A percentile compares a stretch with the other conserved stretches of the same genome.
Conservation (phyloP, 2,888 invertebrate genomes). For the Melanargia galathea region DNA sequence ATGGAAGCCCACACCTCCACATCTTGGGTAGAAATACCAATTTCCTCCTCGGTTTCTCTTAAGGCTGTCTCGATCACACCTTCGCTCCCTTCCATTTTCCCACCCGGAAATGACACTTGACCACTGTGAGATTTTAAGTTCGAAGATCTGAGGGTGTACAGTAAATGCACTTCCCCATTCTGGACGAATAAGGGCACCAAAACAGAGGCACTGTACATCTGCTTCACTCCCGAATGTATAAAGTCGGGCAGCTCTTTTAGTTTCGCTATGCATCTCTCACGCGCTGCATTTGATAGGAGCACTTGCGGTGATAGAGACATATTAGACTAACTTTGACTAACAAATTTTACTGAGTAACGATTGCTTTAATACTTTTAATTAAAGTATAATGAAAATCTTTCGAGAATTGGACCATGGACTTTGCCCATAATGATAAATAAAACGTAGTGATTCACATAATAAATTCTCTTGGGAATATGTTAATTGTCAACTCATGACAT, state of each 20-base stretch:
- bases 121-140: conserved; percentile 88
- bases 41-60: conserved; percentile 94
- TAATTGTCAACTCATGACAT: too few relatives aligned
- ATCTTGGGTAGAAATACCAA: conserved; percentile 84
- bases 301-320: conserved; percentile 64
- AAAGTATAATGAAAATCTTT: background rate
- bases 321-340: background rate
- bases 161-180: conserved; percentile 86
- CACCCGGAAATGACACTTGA: conserved; percentile 95
- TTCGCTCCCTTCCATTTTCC: conserved; percentile 86
- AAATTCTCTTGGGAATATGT: too few relatives aligned
- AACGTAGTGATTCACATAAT: too few relatives aligned
- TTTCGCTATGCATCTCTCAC: conserved; percentile 81
- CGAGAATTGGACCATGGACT: background rate
- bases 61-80: conserved; percentile 88
- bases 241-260: conserved; percentile 82
- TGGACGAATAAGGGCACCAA: conserved; percentile 90
- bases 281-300: conserved; percentile 79
- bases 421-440: too few relatives aligned
- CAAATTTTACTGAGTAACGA: background rate
- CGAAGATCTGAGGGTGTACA: conserved; percentile 91
- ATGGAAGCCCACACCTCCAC: conserved; percentile 87
- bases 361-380: background rate
- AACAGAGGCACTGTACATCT: conserved; percentile 85
- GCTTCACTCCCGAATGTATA: conserved; percentile 47